A percentile compares a stretch with the other conserved stretches of the same genome.
Conservation (phyloP, 2,888 invertebrate species). For the Phaonia tiefii region DNA sequence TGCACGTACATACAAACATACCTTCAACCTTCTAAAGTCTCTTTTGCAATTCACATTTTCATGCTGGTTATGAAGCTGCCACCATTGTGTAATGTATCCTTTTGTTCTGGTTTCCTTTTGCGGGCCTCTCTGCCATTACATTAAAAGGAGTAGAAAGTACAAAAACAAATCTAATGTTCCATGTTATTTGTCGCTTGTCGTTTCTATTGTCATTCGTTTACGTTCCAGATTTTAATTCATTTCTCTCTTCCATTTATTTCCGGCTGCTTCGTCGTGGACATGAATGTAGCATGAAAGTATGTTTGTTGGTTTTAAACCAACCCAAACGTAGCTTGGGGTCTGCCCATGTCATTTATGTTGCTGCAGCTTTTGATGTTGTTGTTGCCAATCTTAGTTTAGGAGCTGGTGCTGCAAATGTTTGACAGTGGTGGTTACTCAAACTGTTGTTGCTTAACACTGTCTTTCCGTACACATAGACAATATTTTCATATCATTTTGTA, state of each 20-base stretch:
- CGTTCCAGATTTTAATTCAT: constrained; percentile 52
- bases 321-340: constrained; percentile 37
- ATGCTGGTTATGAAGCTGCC: constrained; percentile 45
- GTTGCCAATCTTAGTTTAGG: constrained; percentile 1
- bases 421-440: neutral
- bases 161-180: constrained; percentile 35
- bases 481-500: constrained; percentile 55
- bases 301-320: no score
- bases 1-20: constrained; percentile 3
- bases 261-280: constrained; percentile 16
- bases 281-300: constrained; percentile 4
- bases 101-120: constrained; percentile 63
- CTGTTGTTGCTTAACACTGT: neutral
- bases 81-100: constrained; percentile 65
- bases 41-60: constrained; percentile 34
- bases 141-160: constrained; percentile 15
- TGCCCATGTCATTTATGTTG: constrained; percentile 15
- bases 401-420: constrained; percentile 12
- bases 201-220: constrained; percentile 65
- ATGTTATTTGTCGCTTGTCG: constrained; percentile 59
- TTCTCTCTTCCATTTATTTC: no score
- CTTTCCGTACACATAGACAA: constrained; percentile 48
- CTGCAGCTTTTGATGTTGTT: constrained; percentile 36
- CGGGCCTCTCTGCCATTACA: constrained; percentile 55
- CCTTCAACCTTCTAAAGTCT: constrained; percentile 25